phyloP scores from a whole-genome alignment of 2,113 vertebrate genomes.

The Etia nguti region DNA sequence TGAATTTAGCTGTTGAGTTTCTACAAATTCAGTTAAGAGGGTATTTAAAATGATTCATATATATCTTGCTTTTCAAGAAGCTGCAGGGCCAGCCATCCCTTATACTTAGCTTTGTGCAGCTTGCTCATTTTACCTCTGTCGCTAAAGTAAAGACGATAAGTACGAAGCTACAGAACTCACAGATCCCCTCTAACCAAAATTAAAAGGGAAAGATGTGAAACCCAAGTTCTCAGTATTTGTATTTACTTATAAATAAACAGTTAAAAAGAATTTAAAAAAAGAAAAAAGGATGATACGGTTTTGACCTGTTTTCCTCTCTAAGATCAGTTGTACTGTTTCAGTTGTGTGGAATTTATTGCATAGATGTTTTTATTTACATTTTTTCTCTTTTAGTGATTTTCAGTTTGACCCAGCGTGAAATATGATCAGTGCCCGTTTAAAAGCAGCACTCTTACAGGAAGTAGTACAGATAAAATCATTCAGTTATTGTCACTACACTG shows the following conservation, averaged over 20 bases:
- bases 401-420: not conserved
- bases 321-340: not conserved
- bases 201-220: not conserved
- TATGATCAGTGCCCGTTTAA: not conserved
- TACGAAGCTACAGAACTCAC: not conserved
- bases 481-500: not conserved
- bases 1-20: not conserved
- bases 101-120: not conserved
- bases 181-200: not conserved
- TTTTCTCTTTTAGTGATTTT: not conserved
- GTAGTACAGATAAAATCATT: not conserved
- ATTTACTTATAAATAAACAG: not conserved
- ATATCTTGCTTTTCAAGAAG: not conserved
- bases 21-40: not conserved
- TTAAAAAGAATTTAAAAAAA: not conserved
- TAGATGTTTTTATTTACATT: fast-evolving
- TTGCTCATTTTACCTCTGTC: not conserved
- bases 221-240: not conserved
- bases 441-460: not conserved
- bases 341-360: not conserved
- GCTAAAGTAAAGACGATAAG: not conserved
- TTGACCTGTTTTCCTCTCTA: not conserved
- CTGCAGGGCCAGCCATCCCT: not conserved
- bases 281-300: too few relatives aligned
- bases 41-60: not conserved